phyloP scores from a whole-genome alignment of 1,140 invertebrate species.

The Sycophila sp. region DNA sequence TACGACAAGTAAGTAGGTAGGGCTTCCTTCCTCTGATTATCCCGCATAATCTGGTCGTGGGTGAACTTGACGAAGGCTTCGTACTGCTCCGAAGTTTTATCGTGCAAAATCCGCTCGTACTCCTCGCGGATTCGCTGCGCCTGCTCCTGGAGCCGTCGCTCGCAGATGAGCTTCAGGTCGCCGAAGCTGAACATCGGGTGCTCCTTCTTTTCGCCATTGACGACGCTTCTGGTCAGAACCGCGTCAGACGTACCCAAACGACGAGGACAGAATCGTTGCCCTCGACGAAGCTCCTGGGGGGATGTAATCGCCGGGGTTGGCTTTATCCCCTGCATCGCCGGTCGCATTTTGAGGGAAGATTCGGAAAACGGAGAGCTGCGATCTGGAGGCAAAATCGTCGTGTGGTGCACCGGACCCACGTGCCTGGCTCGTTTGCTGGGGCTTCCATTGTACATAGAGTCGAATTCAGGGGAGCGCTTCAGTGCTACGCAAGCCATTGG shows the following conservation, averaged over 20 bases:
- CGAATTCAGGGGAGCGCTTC: not conserved
- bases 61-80: constrained; percentile 6
- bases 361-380: not conserved
- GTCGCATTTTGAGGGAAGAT: not conserved
- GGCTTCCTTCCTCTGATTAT: too few relatives aligned
- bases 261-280: too few relatives aligned
- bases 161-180: not conserved
- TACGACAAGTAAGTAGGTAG: too few relatives aligned
- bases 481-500: not conserved
- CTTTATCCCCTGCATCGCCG: not conserved
- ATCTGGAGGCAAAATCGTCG: not conserved
- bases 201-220: not conserved
- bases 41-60: constrained; percentile 9
- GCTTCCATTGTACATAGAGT: not conserved
- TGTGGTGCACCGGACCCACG: too few relatives aligned
- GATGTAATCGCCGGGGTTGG: not conserved
- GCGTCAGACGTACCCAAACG: not conserved
- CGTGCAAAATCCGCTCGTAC: not conserved
- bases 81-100: constrained; percentile 2
- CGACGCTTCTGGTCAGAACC: not conserved
- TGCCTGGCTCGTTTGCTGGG: not conserved
- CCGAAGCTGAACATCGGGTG: not conserved
- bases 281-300: not conserved
- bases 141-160: not conserved
- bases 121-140: not conserved